Conservation (phyloP, 1,140 invertebrate species). For the Anastrepha obliqua region DNA sequence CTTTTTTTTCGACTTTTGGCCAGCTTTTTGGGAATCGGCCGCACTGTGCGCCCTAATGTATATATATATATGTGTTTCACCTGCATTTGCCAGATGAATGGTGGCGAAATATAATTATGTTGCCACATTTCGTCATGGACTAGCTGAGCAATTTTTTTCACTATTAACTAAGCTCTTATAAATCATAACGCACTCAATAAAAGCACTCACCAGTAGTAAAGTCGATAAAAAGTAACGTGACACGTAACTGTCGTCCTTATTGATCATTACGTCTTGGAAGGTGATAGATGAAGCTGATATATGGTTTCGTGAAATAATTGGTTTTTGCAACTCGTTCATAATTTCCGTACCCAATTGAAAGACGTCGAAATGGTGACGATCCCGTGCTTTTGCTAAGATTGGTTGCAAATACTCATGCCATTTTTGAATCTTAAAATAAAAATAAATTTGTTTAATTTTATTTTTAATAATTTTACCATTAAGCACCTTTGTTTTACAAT, state of each 20-base stretch:
- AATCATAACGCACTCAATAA: not conserved
- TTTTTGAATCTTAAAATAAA: slow-evolving; percentile 61
- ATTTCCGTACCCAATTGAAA: slow-evolving; percentile 66
- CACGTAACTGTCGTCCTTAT: slow-evolving; percentile 63
- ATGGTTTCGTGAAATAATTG: not conserved
- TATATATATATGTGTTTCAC: no score
- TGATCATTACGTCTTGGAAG: slow-evolving; percentile 62
- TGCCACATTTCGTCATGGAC: no score
- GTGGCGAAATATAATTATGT: no score
- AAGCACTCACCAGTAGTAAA: slow-evolving; percentile 64
- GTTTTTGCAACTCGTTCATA: slow-evolving; percentile 57
- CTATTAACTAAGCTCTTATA: no score
- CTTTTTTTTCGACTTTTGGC: no score
- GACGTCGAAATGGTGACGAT: slow-evolving; percentile 69
- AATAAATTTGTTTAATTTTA: not conserved
- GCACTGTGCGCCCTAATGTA: no score
- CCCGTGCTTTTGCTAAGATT: slow-evolving; percentile 65
- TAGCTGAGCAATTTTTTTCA: no score
- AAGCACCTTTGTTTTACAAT: slow-evolving; percentile 19
- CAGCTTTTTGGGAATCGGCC: no score
- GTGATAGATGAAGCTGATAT: slow-evolving; percentile 46
- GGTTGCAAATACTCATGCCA: slow-evolving; percentile 68
- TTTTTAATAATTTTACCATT: not conserved
- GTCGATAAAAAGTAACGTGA: slow-evolving; percentile 68
- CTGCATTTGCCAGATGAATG: no score